phyloP scores from a whole-genome alignment of 2,888 invertebrate genomes.

The Cheilosia grossa region DNA sequence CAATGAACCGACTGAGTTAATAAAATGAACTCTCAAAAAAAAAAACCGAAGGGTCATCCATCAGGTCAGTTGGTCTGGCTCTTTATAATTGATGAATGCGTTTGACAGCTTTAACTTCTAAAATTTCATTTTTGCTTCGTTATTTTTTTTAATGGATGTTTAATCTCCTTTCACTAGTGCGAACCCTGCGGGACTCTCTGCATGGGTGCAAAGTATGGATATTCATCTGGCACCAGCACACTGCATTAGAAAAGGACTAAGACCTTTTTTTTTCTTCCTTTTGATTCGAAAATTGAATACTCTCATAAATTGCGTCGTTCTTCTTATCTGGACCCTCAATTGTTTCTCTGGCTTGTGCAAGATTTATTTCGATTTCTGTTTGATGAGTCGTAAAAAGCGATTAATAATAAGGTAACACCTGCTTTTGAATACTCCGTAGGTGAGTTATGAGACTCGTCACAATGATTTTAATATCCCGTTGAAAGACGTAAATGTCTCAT shows the following conservation, averaged over 20 bases:
- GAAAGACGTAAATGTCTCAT: not conserved
- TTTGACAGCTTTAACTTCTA: constrained; percentile 35
- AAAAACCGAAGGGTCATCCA: constrained; percentile 4
- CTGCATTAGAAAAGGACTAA: not conserved
- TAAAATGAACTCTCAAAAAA: not conserved
- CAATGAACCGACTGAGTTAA: constrained; percentile 9
- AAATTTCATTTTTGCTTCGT: constrained; percentile 19
- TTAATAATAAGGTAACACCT: constrained; percentile 34
- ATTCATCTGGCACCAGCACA: not conserved
- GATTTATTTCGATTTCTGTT: constrained; percentile 28
- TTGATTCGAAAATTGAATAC: constrained; percentile 23
- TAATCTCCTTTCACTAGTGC: not conserved
- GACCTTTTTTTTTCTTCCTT: constrained; percentile 14
- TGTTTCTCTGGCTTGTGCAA: constrained; percentile 3
- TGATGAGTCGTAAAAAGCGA: constrained; percentile 34
- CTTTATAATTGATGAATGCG: constrained; percentile 38
- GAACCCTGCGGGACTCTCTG: not conserved
- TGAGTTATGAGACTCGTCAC: constrained; percentile 12
- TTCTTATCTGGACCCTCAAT: constrained; percentile 8
- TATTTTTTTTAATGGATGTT: not conserved
- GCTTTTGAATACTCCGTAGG: constrained; percentile 28
- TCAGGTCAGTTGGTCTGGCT: not conserved
- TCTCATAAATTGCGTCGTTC: constrained; percentile 32
- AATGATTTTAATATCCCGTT: not conserved
- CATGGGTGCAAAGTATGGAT: not conserved